Base-by-base conservation (phyloP, 2,797 vertebrate species). In the Poecilia gillii region DNA sequence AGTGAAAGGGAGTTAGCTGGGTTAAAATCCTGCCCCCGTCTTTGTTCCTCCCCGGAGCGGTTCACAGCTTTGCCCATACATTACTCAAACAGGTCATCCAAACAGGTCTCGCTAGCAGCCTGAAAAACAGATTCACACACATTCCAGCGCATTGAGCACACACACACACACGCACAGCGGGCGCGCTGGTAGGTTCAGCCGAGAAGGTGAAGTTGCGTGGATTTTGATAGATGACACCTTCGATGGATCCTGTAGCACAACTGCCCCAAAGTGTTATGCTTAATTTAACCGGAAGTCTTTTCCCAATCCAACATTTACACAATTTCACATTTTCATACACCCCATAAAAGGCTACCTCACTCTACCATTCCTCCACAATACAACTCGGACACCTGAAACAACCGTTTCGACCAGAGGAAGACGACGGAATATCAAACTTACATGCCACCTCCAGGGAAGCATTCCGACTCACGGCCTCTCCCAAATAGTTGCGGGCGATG, bases 381-480 rank as follows among this genome's bases (percentile, higher is more conserved):
- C 75, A 74, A 73, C 72, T 72, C 11, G 46, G 41, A 78, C 59
- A 53, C 74, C 72, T 33, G 73, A 41, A n/a, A 72, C 53, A 68
- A 84, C 49, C 57, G 79, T 76, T 66, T 23, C 8, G 76, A 68
- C 82, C 20, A 47, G 0, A 73, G 55, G 64, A 53, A 79, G 23
- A 62, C 13, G 4, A 75, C 73, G 43, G 79, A 82, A 84, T 80
- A 71, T 79, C 31, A 59, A 74, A 98, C 98, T 99, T 93, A 99
- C 98, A 91, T 95, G 98, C 98, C 78, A 99, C 98, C 94, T 99
- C 98, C 78, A 99, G 96, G 51, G 98, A 99, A 0, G 98, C 98
- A 0, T 99, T 99, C 73, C 96, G 96, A 90, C 98, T 99, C 84
- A 97, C 96, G 0, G 98, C 98, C 93, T 99, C 97, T 0, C 98